Evolutionary conservation across 2,797 vertebrate genomes (phyloP).

Genomic region (Gallirallus australis): DNA sequence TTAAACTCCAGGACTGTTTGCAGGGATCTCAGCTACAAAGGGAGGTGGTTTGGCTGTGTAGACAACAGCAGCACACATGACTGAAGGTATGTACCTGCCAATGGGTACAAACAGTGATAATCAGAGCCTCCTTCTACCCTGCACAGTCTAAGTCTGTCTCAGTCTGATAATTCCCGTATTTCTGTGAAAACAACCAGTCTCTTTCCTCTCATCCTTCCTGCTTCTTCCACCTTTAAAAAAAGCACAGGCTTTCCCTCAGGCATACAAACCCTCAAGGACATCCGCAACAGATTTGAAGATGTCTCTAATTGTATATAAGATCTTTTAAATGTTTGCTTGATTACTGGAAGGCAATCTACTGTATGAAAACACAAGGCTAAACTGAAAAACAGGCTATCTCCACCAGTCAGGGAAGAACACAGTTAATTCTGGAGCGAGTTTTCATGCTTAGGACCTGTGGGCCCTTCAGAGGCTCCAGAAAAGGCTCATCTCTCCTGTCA

Average conservation of each 20-base stretch:
- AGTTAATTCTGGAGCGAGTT: neutral
- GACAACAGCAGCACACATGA: neutral
- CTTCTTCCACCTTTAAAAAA: slow-evolving; percentile 7
- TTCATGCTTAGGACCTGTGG: neutral
- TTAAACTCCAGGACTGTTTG: neutral
- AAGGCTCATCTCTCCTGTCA: neutral
- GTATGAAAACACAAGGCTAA: neutral
- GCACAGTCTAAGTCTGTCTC: neutral
- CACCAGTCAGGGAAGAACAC: neutral
- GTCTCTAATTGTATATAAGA: neutral
- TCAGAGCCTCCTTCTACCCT: neutral
- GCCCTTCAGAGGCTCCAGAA: neutral
- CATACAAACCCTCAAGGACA: slow-evolving; percentile 29
- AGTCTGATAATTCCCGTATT: slow-evolving; percentile 19
- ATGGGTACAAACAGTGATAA: neutral
- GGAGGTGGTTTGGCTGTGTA: neutral
- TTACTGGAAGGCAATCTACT: slow-evolving; percentile 21
- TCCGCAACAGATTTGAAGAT: neutral
- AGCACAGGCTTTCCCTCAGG: neutral
- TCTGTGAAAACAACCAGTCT: neutral
- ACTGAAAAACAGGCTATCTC: neutral
- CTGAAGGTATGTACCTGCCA: neutral
- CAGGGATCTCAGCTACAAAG: neutral
- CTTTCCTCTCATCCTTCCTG: neutral
- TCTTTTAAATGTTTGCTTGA: slow-evolving; percentile 22